These are phyloP conservation scores for Portunus trituberculatus DNA, from an alignment of 1,140 invertebrate species.

Conservation along the genomic window DNA sequence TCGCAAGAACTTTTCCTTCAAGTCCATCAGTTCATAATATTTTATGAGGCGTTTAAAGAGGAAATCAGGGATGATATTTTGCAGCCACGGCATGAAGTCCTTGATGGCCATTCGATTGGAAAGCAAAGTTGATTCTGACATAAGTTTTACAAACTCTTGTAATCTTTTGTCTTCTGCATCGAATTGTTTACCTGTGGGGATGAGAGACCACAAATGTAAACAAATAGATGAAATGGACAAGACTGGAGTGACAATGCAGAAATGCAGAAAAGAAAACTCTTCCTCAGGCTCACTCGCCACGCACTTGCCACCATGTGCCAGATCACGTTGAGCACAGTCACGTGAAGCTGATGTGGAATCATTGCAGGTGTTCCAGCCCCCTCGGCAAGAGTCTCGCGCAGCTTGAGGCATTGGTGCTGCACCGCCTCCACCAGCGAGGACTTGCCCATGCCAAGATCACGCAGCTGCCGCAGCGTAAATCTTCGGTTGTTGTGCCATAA, in stretches of 20 bases:
- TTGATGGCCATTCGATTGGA: background rate
- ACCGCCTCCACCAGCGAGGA: constrained; percentile 79
- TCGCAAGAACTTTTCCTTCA: background rate
- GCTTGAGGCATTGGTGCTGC: constrained; percentile 77
- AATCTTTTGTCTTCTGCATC: background rate
- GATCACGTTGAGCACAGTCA: constrained; percentile 71
- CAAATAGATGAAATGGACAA: background rate
- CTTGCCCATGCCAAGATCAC: constrained; percentile 80
- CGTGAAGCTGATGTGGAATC: constrained; percentile 51
- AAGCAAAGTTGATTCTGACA: background rate
- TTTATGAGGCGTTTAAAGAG: background rate
- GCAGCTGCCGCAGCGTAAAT: constrained; percentile 79
- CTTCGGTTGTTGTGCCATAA: constrained; percentile 80
- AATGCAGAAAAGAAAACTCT: no score
- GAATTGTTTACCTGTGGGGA: background rate
- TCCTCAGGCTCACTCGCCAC: background rate
- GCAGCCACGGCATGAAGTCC: background rate
- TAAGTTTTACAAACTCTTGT: background rate
- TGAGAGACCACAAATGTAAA: background rate
- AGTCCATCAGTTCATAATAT: background rate
- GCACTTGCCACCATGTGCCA: constrained; percentile 74
- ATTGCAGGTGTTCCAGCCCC: constrained; percentile 17
- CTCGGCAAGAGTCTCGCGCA: constrained; percentile 35
- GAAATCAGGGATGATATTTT: background rate
- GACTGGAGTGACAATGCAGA: background rate